Percentiles rank a stretch among this genome's conserved stretches.
These are phyloP conservation scores for Premnoplex brunnescens DNA, from an alignment of 2,797 vertebrate genomes.

Conservation along the genomic window DNA sequence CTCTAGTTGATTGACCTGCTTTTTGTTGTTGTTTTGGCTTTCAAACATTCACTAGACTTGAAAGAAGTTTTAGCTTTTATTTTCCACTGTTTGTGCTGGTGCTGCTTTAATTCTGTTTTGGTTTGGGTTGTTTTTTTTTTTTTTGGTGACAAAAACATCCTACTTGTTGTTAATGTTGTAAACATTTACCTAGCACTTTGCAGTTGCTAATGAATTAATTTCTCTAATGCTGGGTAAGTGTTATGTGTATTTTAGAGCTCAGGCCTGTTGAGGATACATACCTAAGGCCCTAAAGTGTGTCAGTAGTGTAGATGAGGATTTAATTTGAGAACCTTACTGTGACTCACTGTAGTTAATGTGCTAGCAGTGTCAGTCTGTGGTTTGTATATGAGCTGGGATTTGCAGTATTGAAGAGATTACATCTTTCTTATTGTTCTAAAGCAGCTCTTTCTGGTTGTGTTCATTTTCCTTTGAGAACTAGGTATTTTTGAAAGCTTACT, in stretches of 20 bases:
- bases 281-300: slow-evolving; percentile 13
- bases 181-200: slow-evolving; percentile 28
- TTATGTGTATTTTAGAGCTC: neutral
- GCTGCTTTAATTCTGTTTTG: neutral
- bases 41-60: neutral
- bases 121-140: neutral
- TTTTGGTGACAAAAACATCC: neutral
- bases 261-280: neutral
- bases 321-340: slow-evolving; percentile 45
- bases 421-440: slow-evolving; percentile 38
- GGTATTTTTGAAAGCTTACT: neutral
- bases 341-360: slow-evolving; percentile 38
- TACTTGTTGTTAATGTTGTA: slow-evolving; percentile 5
- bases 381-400: slow-evolving; percentile 12
- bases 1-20: neutral
- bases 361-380: slow-evolving; percentile 27
- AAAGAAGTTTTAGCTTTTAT: neutral
- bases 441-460: slow-evolving; percentile 1
- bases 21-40: neutral
- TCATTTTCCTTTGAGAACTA: slow-evolving; percentile 18
- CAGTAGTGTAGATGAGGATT: slow-evolving; percentile 28
- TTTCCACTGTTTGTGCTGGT: neutral
- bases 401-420: slow-evolving; percentile 18
- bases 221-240: neutral
- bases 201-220: slow-evolving; percentile 8